Conservation (phyloP, 2,888 invertebrate genomes). For the Synanthedon formicaeformis region DNA sequence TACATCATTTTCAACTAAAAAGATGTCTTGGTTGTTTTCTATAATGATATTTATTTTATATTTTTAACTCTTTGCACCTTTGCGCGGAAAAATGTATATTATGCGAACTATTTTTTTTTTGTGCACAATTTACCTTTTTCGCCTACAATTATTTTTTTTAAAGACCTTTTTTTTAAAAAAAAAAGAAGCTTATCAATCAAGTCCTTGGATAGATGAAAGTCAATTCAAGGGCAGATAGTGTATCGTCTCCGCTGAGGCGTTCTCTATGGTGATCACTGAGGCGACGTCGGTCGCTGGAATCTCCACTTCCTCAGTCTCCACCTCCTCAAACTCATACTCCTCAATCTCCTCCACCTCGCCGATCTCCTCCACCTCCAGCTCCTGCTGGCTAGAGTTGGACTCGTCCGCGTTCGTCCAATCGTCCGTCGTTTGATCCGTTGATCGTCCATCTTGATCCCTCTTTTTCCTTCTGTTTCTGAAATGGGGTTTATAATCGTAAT, state of each 20-base stretch:
- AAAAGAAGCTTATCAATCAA: too few species aligned
- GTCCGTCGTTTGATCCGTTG: slow-evolving; percentile 7
- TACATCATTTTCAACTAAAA: too few species aligned
- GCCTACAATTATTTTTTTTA: too few species aligned
- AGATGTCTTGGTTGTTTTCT: too few species aligned
- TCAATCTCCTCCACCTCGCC: background rate
- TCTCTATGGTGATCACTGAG: background rate
- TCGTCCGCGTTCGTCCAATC: slow-evolving; percentile 15
- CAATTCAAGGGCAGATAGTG: slow-evolving; percentile 20
- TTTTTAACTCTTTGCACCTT: too few species aligned
- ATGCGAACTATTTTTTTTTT: too few species aligned
- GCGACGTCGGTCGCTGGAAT: slow-evolving; percentile 7
- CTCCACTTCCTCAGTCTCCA: slow-evolving; percentile 8
- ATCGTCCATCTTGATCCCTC: slow-evolving; percentile 17
- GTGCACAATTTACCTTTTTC: too few species aligned
- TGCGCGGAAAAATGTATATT: too few species aligned
- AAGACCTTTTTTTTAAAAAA: too few species aligned
- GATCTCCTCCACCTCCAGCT: background rate
- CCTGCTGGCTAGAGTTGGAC: slow-evolving; percentile 13
- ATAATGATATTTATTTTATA: too few species aligned
- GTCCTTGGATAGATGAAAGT: background rate
- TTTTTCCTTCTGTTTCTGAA: slow-evolving; percentile 30
- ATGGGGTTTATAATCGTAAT: background rate
- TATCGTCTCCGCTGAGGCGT: slow-evolving; percentile 15
- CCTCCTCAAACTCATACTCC: slow-evolving; percentile 9